phyloP scores from a whole-genome alignment of 30 jellyfish, hydroid and myxozoan genomes.

The Turritopsis dohrnii region DNA sequence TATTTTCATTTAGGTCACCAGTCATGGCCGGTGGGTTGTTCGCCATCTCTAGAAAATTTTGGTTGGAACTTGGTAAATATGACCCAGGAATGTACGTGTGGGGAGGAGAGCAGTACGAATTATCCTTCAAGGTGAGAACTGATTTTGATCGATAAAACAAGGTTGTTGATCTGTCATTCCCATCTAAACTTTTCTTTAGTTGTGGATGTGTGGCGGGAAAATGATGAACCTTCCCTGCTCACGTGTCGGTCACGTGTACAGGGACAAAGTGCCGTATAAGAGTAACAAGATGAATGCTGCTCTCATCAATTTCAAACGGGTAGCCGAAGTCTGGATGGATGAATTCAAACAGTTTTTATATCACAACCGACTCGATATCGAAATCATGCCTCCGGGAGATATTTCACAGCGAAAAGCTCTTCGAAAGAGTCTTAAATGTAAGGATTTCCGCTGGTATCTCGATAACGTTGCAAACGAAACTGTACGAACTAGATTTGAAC shows the following conservation, averaged over 20 bases:
- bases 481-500: conserved; percentile 75
- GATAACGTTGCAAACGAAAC: conserved; percentile 81
- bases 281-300: conserved; percentile 87
- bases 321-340: conserved; percentile 99
- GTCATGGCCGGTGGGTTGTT: conserved; percentile 99
- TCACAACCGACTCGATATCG: conserved; percentile 64
- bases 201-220: conserved; percentile 98
- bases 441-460: conserved; percentile 81
- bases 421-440: conserved; percentile 66
- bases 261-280: conserved; percentile 77
- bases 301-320: conserved; percentile 79
- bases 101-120: conserved; percentile 98
- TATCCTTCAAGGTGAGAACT: conserved; percentile 66
- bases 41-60: conserved; percentile 75
- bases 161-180: background rate
- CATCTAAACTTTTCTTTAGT: conserved; percentile 22
- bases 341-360: conserved; percentile 76
- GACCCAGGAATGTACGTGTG: conserved; percentile 98
- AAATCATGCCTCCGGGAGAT: conserved; percentile 54
- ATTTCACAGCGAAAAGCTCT: conserved; percentile 44
- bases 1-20: conserved; percentile 77
- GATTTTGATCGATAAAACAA: background rate
- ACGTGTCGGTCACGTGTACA: conserved; percentile 94
- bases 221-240: conserved; percentile 93
- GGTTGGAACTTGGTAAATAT: conserved; percentile 75